A percentile compares a stretch with the other conserved stretches of the same genome.
These are phyloP conservation scores for Germaria angustata DNA, from an alignment of 2,888 invertebrate genomes.

Conservation along the genomic window DNA sequence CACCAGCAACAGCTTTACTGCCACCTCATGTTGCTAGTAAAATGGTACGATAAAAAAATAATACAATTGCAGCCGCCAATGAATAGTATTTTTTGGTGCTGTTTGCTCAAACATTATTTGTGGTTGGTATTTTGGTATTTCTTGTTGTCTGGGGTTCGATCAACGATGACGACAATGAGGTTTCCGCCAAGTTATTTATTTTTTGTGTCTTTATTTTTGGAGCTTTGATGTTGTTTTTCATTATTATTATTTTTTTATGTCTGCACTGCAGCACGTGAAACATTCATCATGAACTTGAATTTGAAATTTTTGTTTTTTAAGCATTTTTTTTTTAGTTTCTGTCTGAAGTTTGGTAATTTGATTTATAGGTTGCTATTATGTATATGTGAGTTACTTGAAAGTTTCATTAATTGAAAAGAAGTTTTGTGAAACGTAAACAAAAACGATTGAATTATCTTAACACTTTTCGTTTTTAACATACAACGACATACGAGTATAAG, in stretches of 20 bases:
- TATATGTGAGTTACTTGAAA: too few species aligned
- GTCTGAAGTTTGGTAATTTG: neutral
- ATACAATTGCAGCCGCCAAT: conserved; percentile 53
- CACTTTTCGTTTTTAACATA: too few species aligned
- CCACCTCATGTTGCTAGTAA: conserved; percentile 16
- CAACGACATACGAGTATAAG: too few species aligned
- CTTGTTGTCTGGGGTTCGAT: conserved; percentile 43
- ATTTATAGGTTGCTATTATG: too few species aligned
- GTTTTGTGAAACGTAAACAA: too few species aligned
- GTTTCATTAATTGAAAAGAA: too few species aligned
- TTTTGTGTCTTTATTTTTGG: conserved; percentile 41
- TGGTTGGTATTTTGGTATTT: neutral
- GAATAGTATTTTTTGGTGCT: neutral
- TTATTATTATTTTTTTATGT: conserved; percentile 11
- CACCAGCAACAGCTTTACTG: conserved; percentile 38
- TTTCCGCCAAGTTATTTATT: conserved; percentile 32
- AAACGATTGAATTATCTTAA: too few species aligned
- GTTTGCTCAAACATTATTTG: conserved; percentile 34
- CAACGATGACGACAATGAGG: conserved; percentile 57
- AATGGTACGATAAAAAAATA: conserved; percentile 31
- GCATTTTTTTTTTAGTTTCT: conserved; percentile 56
- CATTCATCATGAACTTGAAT: conserved; percentile 73
- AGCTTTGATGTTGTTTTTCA: conserved; percentile 24
- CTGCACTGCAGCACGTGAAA: conserved; percentile 68
- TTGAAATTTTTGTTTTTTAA: conserved; percentile 72